These are phyloP conservation scores for Cryptotis parvus DNA, from an alignment of 2,113 vertebrate genomes.

Conservation along the genomic window DNA sequence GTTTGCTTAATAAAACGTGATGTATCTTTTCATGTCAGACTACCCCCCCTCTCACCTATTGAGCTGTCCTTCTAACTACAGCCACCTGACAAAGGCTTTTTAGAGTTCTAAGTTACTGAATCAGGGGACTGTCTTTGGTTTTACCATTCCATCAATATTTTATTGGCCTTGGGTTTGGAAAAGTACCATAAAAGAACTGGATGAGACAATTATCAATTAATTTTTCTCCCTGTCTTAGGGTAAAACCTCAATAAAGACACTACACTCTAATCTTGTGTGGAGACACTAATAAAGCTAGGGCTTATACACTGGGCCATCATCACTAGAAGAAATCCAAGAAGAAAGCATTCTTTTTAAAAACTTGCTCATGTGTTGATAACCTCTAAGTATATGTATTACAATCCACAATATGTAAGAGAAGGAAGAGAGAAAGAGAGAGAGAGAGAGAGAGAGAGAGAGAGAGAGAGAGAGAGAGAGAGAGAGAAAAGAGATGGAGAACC, in stretches of 20 bases:
- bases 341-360: conserved; percentile 6
- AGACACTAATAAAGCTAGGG: background rate
- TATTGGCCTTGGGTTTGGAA: conserved; percentile 54
- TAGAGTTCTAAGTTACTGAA: conserved; percentile 48
- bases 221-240: conserved; percentile 41
- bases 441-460: too few species aligned
- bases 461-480: too few species aligned
- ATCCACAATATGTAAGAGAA: too few species aligned
- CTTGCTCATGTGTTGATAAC: background rate
- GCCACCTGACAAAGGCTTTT: conserved; percentile 46
- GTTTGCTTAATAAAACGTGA: conserved; percentile 74
- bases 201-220: conserved; percentile 54
- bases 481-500: too few species aligned
- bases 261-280: conserved; percentile 2
- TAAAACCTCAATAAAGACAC: conserved; percentile 4
- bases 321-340: conserved; percentile 19
- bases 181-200: conserved; percentile 58
- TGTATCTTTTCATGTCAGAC: conserved; percentile 63
- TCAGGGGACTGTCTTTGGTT: conserved; percentile 30
- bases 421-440: too few species aligned
- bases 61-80: conserved; percentile 67
- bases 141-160: conserved; percentile 50
- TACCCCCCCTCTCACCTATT: conserved; percentile 51
- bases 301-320: background rate
- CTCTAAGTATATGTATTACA: too few species aligned